Conservation (phyloP, 2,888 invertebrate genomes). For the Eupithecia subfuscata region DNA sequence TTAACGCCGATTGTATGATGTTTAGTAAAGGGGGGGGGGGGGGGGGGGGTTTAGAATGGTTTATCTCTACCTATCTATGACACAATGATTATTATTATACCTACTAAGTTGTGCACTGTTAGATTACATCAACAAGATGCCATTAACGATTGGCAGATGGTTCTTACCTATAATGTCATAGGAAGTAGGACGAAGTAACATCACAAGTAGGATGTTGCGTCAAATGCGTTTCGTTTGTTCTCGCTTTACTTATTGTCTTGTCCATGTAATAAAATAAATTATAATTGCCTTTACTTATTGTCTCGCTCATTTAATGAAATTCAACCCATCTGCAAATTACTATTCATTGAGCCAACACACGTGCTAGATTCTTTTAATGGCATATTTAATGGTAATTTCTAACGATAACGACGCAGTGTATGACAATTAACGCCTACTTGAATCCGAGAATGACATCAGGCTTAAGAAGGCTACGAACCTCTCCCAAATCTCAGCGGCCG, state of each 20-base stretch:
- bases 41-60: no score
- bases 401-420: conserved; percentile 7
- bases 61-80: no score
- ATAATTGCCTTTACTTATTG: not conserved
- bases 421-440: conserved; percentile 30
- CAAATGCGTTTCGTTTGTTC: not conserved
- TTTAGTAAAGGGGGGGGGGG: no score
- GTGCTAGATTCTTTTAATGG: not conserved
- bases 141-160: not conserved
- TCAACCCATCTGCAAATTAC: not conserved
- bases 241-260: not conserved
- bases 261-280: not conserved
- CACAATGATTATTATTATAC: not conserved
- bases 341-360: not conserved
- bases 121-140: not conserved
- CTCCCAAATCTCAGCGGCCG: no score
- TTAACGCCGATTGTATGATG: no score
- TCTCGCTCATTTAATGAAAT: not conserved
- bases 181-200: not conserved
- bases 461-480: no score
- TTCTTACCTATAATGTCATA: not conserved
- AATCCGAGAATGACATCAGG: conserved; percentile 23
- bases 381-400: not conserved
- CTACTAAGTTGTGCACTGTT: no score
- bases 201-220: not conserved